phyloP scores from a whole-genome alignment of 2,888 invertebrate genomes.

The Conus canariensis region DNA sequence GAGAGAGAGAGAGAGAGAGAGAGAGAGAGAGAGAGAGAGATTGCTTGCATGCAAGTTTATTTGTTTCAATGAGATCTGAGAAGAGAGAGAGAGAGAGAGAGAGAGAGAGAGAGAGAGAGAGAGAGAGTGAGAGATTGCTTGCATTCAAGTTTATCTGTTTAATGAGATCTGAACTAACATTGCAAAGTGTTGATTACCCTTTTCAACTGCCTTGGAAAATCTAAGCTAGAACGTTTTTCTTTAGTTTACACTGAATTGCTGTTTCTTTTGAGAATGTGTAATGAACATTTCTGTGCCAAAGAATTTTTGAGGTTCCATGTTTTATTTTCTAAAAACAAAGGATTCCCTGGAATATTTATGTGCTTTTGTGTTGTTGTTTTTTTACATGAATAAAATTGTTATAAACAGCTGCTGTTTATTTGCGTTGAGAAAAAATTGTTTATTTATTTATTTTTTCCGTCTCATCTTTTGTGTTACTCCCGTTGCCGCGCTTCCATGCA shows the following conservation, averaged over 20 bases:
- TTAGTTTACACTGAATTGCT: not conserved
- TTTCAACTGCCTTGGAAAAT: too few relatives aligned
- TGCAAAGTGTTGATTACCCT: not conserved
- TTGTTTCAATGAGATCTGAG: not conserved
- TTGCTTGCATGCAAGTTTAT: too few relatives aligned
- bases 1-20: too few relatives aligned
- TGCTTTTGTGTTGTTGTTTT: not conserved
- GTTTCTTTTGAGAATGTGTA: not conserved
- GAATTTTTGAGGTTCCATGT: not conserved
- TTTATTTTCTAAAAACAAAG: not conserved
- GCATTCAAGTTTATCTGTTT: not conserved
- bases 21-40: conserved; percentile 6
- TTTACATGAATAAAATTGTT: too few relatives aligned
- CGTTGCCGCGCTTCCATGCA: too few relatives aligned
- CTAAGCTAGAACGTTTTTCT: not conserved
- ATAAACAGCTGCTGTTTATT: too few relatives aligned
- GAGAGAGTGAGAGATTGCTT: too few relatives aligned
- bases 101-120: too few relatives aligned
- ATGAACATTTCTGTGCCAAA: not conserved
- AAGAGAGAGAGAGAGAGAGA: too few relatives aligned
- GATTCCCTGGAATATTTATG: not conserved
- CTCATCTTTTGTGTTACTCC: too few relatives aligned
- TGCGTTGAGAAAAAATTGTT: too few relatives aligned
- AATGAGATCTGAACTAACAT: not conserved
- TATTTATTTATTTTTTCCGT: too few relatives aligned